Base-by-base conservation (phyloP, 2,888 invertebrate species). In the Tolmerus cingulatus region DNA sequence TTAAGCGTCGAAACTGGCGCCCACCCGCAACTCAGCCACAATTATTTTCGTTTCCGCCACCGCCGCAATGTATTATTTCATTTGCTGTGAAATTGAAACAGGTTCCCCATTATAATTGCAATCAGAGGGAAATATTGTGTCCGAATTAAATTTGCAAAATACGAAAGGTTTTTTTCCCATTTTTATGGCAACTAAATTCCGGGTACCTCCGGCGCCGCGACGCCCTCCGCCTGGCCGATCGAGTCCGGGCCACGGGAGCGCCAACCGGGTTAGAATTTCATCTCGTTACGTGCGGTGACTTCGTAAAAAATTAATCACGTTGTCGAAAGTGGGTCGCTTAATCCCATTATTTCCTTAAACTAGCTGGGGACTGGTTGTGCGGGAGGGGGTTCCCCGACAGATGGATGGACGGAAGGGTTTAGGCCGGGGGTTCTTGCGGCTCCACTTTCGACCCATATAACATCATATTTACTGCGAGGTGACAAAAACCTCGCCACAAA, bases 221-320 rank as follows among this genome's bases (percentile, higher is more conserved):
- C 43, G 16, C 43, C 16, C 30, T 1, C 30, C 30, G 30, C 30
- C 30, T 30, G 30, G 51, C 2, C 40, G 34, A 0, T 3, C 51
- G 51, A 19, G 43, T 1, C 43, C 43, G 43, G 43, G 14, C 12
- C 16, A 16, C 51, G 66, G 27, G 66, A 66, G n/a, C 16, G 51
- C 66, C 66, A 66, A 66, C 27, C 27, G 66, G 66, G 66, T 66
- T 66, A 66, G 66, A 66, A 66, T 66, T 66, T 66, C 66, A 66
- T 66, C 66, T 66, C 66, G 66, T 66, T 76, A 76, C 34, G 76
- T 76, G 76, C 34, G 16, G 37, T 76, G 76, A 76, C n/a, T 76
- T 76, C 34, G 30, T 34, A 76, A 76, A 76, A 76, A 76, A 76
- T 76, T 76, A 76, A 76, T 76, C 76, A 76, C 34, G 27, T n/a